Evolutionary conservation across 2,888 invertebrate species (phyloP).

Genomic region (Petrolisthes manimaculis): DNA sequence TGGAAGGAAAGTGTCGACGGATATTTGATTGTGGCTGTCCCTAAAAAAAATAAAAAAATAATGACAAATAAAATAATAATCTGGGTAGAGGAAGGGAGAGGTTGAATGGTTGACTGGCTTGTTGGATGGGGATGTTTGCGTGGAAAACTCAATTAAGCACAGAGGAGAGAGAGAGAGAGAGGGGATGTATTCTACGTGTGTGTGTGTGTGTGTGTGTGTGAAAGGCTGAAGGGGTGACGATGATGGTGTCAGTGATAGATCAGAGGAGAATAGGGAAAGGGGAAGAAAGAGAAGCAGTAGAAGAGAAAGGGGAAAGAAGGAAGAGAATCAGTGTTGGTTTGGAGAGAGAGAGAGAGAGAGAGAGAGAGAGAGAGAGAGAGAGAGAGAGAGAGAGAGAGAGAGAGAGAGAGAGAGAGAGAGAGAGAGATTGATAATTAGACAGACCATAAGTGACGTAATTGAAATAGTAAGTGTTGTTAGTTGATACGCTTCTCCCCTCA

Average conservation of each 20-base stretch:
- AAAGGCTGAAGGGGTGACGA: not conserved
- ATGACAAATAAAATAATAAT: too few relatives aligned
- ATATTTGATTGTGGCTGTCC: too few relatives aligned
- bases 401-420: not conserved
- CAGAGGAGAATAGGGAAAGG: not conserved
- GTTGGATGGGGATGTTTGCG: not conserved
- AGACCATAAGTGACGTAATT: too few relatives aligned
- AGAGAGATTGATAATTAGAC: too few relatives aligned
- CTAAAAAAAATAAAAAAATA: too few relatives aligned
- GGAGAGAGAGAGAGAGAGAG: not conserved
- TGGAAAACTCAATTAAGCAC: not conserved
- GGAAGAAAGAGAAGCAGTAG: not conserved
- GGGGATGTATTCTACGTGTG: not conserved
- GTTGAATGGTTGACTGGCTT: not conserved
- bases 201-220: not conserved
- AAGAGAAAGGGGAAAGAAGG: not conserved
- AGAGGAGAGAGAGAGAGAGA: not conserved
- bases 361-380: not conserved
- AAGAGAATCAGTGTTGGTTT: not conserved
- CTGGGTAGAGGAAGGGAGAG: too few relatives aligned
- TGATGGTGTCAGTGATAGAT: not conserved
- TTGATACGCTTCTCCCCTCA: too few relatives aligned
- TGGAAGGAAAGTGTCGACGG: too few relatives aligned
- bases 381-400: not conserved
- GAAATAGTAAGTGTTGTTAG: too few relatives aligned